phyloP scores from a whole-genome alignment of 2,113 vertebrate species.

The Gavialis gangeticus region DNA sequence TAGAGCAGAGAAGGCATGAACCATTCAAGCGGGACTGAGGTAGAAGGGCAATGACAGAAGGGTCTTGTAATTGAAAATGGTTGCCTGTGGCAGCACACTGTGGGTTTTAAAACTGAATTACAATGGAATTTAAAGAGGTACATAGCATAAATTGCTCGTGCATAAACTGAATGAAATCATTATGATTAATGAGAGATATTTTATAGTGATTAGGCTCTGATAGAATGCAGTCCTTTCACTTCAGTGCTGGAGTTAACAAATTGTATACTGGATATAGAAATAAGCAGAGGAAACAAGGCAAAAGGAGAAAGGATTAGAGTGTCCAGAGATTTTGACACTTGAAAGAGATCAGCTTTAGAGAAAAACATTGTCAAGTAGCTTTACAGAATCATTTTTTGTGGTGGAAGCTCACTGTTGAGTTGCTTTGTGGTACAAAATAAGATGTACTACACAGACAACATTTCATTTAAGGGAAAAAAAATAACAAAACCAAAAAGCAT shows the following conservation, averaged over 20 bases:
- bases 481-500: conserved; percentile 12
- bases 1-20: not conserved
- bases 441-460: not conserved
- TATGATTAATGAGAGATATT: not conserved
- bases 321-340: conserved; percentile 6
- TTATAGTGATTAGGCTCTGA: not conserved
- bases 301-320: not conserved
- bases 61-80: not conserved
- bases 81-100: not conserved
- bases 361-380: not conserved
- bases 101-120: conserved; percentile 26
- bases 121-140: not conserved
- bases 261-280: not conserved
- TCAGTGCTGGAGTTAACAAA: not conserved
- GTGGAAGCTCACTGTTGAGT: not conserved
- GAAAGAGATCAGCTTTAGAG: not conserved
- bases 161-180: not conserved
- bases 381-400: conserved; percentile 51
- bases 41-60: not conserved
- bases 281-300: not conserved
- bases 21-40: not conserved
- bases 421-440: not conserved
- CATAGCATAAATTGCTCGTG: not conserved
- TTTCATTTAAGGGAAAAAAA: conserved; percentile 10
- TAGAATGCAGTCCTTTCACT: not conserved